These are phyloP conservation scores for Perizoma affinitatum DNA, from an alignment of 2,888 invertebrate genomes.

Conservation along the genomic window DNA sequence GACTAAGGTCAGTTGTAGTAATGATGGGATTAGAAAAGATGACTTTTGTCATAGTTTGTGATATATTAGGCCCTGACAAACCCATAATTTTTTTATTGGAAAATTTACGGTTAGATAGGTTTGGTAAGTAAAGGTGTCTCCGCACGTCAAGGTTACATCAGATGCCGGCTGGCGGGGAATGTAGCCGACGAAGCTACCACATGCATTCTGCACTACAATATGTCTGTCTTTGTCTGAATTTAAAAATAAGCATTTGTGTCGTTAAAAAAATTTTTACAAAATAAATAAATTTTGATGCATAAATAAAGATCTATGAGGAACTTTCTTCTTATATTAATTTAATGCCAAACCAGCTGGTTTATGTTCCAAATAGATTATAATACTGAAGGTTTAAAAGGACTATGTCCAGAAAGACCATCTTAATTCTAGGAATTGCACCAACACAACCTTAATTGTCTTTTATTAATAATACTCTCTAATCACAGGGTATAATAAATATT, in stretches of 20 bases:
- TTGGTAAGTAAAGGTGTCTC: constrained; percentile 35
- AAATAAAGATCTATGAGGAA: constrained; percentile 18
- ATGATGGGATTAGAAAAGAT: no score
- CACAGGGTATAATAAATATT: constrained; percentile 73
- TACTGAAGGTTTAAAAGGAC: constrained; percentile 52
- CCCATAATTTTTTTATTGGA: no score
- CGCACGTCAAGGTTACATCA: constrained; percentile 65
- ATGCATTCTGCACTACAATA: constrained; percentile 72
- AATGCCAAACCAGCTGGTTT: constrained; percentile 16
- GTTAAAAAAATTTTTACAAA: constrained; percentile 39
- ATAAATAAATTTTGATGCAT: constrained; percentile 15
- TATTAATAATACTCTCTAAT: constrained; percentile 69
- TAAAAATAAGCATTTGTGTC: background rate
- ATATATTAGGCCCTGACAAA: no score
- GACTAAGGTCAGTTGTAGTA: no score
- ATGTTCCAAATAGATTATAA: constrained; percentile 29
- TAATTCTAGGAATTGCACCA: constrained; percentile 80
- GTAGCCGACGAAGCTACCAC: constrained; percentile 74
- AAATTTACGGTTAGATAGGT: background rate
- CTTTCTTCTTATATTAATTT: constrained; percentile 10
- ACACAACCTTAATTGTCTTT: constrained; percentile 82
- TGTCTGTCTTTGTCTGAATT: constrained; percentile 32
- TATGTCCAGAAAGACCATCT: constrained; percentile 64
- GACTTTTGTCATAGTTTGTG: no score
- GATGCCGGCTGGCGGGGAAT: constrained; percentile 65